These are phyloP conservation scores for Nematostella vectensis DNA, from an alignment of 92 coral and sea anemone genomes.

Conservation along the genomic window DNA sequence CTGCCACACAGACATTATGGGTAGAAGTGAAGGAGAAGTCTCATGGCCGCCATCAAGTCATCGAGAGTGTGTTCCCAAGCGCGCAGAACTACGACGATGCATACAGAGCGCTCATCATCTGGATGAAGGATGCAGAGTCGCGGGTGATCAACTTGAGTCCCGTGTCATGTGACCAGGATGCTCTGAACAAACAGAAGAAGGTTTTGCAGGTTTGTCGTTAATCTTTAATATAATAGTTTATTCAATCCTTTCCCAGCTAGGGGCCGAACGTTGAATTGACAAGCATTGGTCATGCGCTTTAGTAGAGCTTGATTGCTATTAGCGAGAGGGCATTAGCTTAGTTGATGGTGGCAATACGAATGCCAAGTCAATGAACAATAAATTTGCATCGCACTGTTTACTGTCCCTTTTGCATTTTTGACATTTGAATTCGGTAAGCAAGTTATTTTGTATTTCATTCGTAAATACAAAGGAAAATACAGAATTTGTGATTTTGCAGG, in stretches of 20 bases:
- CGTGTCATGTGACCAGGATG: constrained; percentile 62
- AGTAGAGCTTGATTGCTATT: neutral
- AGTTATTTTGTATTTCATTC: too few species aligned
- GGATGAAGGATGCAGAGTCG: constrained; percentile 76
- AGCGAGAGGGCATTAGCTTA: neutral
- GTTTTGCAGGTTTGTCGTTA: constrained; percentile 17
- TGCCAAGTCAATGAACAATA: too few species aligned
- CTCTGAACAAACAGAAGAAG: constrained; percentile 42
- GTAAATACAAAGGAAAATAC: too few species aligned
- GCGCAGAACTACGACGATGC: constrained; percentile 81
- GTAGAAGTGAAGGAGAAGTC: constrained; percentile 47
- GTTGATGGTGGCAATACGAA: too few species aligned
- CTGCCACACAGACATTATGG: constrained; percentile 69
- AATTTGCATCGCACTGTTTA: too few species aligned
- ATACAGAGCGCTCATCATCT: constrained; percentile 49
- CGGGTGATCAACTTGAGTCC: constrained; percentile 64
- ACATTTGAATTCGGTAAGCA: too few species aligned
- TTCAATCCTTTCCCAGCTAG: neutral
- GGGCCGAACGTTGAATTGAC: neutral
- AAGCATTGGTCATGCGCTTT: neutral
- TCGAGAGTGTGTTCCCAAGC: constrained; percentile 77
- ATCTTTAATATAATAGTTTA: too few species aligned
- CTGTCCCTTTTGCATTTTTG: too few species aligned
- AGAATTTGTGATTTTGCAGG: constrained; percentile 20
- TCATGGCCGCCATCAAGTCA: constrained; percentile 54